Percentiles rank a stretch among this genome's conserved stretches.
Evolutionary conservation across 2,113 vertebrate species (phyloP).

Genomic region (Aegithalos caudatus): DNA sequence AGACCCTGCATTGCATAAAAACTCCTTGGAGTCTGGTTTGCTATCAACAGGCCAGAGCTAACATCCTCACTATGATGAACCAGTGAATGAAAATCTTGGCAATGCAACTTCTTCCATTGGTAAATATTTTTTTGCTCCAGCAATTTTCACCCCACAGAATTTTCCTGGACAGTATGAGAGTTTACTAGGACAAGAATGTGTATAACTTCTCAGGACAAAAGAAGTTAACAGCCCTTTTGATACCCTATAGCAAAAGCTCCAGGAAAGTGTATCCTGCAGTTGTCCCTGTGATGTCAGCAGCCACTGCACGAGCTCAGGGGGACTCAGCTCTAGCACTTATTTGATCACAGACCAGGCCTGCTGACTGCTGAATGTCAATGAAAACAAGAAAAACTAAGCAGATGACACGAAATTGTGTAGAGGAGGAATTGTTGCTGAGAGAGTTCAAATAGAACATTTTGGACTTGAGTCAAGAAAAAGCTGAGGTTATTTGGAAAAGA

Average conservation of each 20-base stretch:
- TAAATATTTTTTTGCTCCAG: background rate
- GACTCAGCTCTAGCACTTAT: background rate
- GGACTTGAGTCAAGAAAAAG: conserved; percentile 44
- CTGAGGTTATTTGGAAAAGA: conserved; percentile 40
- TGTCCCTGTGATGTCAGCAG: conserved; percentile 40
- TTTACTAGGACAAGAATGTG: background rate
- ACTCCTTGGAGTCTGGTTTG: background rate
- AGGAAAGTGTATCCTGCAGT: background rate
- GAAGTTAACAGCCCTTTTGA: background rate
- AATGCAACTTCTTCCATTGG: background rate
- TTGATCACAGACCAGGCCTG: conserved; percentile 52
- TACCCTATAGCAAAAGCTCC: background rate
- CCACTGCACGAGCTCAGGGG: background rate
- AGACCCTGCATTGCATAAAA: background rate
- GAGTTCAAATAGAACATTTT: conserved; percentile 63
- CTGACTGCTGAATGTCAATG: conserved; percentile 51
- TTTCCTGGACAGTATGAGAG: background rate
- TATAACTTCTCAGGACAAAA: background rate
- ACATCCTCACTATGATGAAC: background rate
- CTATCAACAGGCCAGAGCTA: background rate
- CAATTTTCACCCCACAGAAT: background rate
- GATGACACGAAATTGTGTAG: conserved; percentile 25
- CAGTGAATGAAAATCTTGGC: background rate
- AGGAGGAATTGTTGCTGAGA: conserved; percentile 13
- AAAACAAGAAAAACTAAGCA: conserved; percentile 53